Base-by-base conservation (phyloP, 2,888 invertebrate genomes). In the Hypsopygia costalis region DNA sequence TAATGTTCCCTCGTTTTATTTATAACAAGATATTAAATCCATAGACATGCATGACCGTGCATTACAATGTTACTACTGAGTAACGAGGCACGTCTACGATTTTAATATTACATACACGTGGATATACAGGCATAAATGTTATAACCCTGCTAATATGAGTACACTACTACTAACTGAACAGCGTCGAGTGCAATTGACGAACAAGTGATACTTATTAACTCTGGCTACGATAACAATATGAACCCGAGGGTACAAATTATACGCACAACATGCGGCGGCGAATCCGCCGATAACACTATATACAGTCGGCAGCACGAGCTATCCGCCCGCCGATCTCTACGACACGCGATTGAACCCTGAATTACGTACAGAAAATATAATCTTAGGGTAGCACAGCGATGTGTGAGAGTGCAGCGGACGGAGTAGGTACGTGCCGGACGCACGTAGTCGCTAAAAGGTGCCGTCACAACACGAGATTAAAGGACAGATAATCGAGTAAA, bases 101-200 rank as follows among this genome's bases (percentile, higher is more conserved):
- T 67, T 67, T 52, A 67, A 64, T 42, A 51, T 50, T 50, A 49
- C 43, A 50, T 47, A 49, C 46, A 51, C 44, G 52, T 52, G 58
- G 53, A 61, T 52, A 64, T 62, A 58, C 62, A 65, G 65, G 63
- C 59, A 53, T 67, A 55, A 62, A 62, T 52, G 56, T 62, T 55
- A 59, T 41, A 67, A 63, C 64, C 66, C 66, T 54, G 64, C 71
- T 68, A 67, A 59, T 67, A 75, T 66, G 74, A 75, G 69, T 74
- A 69, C 57, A 59, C 60, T 61, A 74, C 74, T 74, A 69, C 77
- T 77, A 82, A 80, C 71, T 67, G 80, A 81, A 77, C 76, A 76
- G 76, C 77, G 75, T 73, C 75, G 78, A 68, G 88, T 88, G 88
- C 88, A 86, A 85, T 87, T 82, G 81, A 87, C 87, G 81, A 88